Evolutionary conservation across 2,113 vertebrate genomes (phyloP).

Genomic region (Antechinus flavipes): DNA sequence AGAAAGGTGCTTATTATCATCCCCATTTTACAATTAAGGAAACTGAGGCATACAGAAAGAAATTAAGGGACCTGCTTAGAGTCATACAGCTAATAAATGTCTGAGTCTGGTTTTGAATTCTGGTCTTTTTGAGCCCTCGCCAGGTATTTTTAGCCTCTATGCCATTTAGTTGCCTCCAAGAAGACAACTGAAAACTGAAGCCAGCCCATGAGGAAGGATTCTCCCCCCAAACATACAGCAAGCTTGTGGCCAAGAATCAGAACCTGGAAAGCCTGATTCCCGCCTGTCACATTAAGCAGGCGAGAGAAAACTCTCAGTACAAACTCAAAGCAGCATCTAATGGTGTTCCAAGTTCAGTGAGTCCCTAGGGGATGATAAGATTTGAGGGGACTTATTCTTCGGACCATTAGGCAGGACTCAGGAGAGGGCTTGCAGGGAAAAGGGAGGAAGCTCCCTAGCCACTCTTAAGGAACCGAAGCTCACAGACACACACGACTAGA

Average conservation of each 20-base stretch:
- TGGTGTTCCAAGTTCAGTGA: background rate
- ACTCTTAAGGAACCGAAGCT: background rate
- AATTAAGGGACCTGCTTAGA: background rate
- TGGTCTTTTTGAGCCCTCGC: background rate
- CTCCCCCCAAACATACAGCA: background rate
- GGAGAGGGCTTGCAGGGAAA: background rate
- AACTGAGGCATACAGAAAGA: constrained; percentile 14
- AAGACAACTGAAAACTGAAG: background rate
- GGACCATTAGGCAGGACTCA: background rate
- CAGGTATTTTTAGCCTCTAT: background rate
- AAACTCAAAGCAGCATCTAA: background rate
- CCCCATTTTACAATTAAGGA: constrained; percentile 12
- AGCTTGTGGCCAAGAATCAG: background rate
- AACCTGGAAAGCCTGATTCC: background rate
- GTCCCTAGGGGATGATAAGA: background rate
- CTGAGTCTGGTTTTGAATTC: background rate
- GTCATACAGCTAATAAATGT: background rate
- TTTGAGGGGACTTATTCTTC: background rate
- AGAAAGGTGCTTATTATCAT: background rate
- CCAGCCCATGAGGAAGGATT: background rate
- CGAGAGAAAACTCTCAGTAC: background rate
- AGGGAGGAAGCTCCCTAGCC: too few species aligned
- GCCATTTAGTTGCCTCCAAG: background rate
- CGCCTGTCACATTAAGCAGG: background rate
- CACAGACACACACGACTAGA: background rate